Percentiles rank a stretch among this genome's conserved stretches.
These are phyloP conservation scores for Teleopsis dalmanni DNA, from an alignment of 1,140 invertebrate genomes.

Conservation along the genomic window DNA sequence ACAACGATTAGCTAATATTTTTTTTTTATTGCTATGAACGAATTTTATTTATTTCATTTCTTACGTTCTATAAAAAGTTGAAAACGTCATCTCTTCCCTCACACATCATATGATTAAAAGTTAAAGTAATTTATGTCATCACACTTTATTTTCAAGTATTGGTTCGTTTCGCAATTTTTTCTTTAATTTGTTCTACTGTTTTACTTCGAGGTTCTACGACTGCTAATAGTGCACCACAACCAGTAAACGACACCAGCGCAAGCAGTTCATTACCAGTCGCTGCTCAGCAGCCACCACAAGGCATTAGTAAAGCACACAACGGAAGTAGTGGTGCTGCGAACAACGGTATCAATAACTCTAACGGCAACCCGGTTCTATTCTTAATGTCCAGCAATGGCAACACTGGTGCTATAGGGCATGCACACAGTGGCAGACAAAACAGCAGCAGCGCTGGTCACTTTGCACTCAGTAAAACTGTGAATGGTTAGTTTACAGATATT, in stretches of 20 bases:
- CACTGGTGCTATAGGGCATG: constrained; percentile 3
- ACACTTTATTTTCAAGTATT: too few species aligned
- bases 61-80: too few species aligned
- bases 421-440: constrained; percentile 4
- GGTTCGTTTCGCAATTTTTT: too few species aligned
- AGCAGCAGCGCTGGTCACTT: constrained; percentile 8
- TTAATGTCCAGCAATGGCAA: constrained; percentile 14
- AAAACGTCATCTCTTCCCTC: too few species aligned
- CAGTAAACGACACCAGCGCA: constrained; percentile 6
- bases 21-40: too few species aligned
- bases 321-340: constrained; percentile 4
- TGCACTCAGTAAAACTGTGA: background rate
- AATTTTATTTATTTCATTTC: too few species aligned
- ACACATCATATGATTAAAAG: too few species aligned
- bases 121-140: too few species aligned
- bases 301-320: constrained; percentile 6
- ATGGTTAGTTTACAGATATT: background rate
- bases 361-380: constrained; percentile 16
- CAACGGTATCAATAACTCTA: constrained; percentile 8
- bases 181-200: too few species aligned
- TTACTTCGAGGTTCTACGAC: too few species aligned
- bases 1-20: too few species aligned
- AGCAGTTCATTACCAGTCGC: background rate
- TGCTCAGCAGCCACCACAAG: background rate
- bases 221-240: too few species aligned